Percentiles rank a stretch among this genome's conserved stretches.
Conservation (phyloP, 1,140 invertebrate genomes). For the Bactericera cockerelli region DNA sequence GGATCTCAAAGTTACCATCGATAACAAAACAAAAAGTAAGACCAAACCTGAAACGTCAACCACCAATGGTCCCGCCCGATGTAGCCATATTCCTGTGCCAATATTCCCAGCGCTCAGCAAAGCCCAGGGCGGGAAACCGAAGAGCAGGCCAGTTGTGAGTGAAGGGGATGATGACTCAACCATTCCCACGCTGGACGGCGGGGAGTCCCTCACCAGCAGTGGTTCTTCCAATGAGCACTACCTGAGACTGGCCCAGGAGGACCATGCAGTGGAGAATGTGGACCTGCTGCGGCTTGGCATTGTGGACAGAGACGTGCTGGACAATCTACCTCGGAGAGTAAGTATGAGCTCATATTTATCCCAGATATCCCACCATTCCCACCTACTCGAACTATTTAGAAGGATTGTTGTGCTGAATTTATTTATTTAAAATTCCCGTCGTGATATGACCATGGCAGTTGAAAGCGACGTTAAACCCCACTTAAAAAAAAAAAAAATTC, state of each 20-base stretch:
- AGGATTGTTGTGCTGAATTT: too few relatives aligned
- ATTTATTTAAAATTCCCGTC: too few relatives aligned
- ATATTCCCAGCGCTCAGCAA: conserved; percentile 15
- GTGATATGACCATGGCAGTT: too few relatives aligned
- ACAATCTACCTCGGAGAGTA: conserved; percentile 1
- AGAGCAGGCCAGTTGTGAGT: not conserved
- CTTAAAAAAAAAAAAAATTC: too few relatives aligned
- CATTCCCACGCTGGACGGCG: conserved; percentile 20
- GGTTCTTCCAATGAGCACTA: conserved; percentile 21
- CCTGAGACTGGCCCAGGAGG: not conserved
- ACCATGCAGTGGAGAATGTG: not conserved
- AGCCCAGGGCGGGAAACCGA: conserved; percentile 8
- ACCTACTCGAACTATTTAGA: too few relatives aligned
- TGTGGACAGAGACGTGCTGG: not conserved
- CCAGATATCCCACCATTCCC: too few relatives aligned
- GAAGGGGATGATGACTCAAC: conserved; percentile 11
- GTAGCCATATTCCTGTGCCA: conserved; percentile 20
- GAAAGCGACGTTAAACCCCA: too few relatives aligned
- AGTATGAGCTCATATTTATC: too few relatives aligned
- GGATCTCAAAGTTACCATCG: conserved; percentile 5
- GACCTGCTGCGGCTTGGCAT: not conserved
- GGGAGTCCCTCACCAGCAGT: conserved; percentile 23
- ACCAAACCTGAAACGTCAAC: not conserved
- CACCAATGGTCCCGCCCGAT: not conserved
- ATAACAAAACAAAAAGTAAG: not conserved